phyloP scores from a whole-genome alignment of 2,888 invertebrate species.

The Teleiodes luculella region DNA sequence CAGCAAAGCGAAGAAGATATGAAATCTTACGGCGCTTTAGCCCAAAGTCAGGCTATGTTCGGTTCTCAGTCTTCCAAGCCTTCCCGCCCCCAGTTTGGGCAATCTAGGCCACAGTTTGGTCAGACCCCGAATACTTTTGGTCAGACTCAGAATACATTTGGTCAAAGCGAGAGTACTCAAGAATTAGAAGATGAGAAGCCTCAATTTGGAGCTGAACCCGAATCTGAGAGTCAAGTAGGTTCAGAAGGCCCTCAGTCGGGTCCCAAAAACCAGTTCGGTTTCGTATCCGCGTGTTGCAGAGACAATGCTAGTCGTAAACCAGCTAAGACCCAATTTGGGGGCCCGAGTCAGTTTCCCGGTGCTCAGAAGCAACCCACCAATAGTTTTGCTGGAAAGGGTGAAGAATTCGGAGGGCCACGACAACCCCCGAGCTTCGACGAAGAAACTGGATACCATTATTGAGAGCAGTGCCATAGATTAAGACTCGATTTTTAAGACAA shows the following conservation, averaged over 20 bases:
- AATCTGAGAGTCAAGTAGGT: background rate
- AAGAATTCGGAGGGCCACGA: conserved; percentile 54
- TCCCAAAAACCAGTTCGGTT: conserved; percentile 7
- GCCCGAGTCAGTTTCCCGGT: conserved; percentile 27
- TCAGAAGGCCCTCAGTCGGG: background rate
- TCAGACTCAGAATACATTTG: conserved; percentile 19
- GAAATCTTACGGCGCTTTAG: conserved; percentile 11
- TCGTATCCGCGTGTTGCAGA: conserved; percentile 4
- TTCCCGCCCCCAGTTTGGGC: conserved; percentile 21
- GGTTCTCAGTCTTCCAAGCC: conserved; percentile 15
- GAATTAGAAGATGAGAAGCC: conserved; percentile 7
- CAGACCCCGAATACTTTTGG: conserved; percentile 19
- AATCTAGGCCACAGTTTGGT: conserved; percentile 26
- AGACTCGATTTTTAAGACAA: background rate
- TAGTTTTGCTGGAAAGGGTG: conserved; percentile 42
- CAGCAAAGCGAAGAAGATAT: background rate
- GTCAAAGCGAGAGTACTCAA: conserved; percentile 18
- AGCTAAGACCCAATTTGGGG: conserved; percentile 10
- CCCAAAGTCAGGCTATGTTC: background rate
- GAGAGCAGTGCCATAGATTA: conserved; percentile 2
- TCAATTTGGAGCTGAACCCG: conserved; percentile 16
- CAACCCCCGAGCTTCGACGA: conserved; percentile 58
- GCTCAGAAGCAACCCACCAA: conserved; percentile 26
- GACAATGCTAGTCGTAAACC: conserved; percentile 3
- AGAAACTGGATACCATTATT: conserved; percentile 65